Evolutionary conservation across 2,888 invertebrate species (phyloP), one percentile per base, ranked within the genome.

Genomic region (Acleris emargana): DNA sequence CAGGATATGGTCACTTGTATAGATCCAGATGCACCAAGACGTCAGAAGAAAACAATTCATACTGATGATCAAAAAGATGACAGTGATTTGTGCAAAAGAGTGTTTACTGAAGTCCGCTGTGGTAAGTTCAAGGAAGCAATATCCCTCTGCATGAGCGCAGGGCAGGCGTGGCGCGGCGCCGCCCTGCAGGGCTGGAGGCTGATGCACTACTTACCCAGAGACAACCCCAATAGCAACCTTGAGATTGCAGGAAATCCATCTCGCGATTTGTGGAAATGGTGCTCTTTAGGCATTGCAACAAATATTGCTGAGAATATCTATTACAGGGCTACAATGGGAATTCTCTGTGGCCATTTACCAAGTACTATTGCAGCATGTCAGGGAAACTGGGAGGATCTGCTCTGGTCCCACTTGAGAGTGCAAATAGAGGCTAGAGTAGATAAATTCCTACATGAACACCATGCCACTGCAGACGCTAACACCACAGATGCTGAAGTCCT

Each of bases 131-230:
- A 96, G 72, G 96, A 96, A 84, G 98, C 98, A 1, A 95, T 98
- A 79, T 94, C 96, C 68, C 84, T 98, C 43, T 97, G 98, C 77
- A 94, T 95, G 51, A 96, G 95, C 78, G 96, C 96, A 76, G 99
- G 99, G 0, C 98, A 99, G 84, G 95, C 96, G 2, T 98, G 98
- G 98, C 93, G 97, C 58, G 98, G 98, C 1, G 97, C 97, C 5
- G 95, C 97, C 22, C 88, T 99, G 47, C 96, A 98, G 83, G 99
- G 99, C 3, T 98, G 98, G 98, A 94, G 95, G 63, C 92, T 98
- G 32, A 94, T 96, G 76, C 97, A 98, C 80, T 98, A 99, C 89
- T 95, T 97, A 6, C 97, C 97, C 77, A 95, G 95, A 75, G 93
- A 94, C 58, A 87, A 89, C 58, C 68, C 76, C 17, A 89, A 87